These are phyloP conservation scores for Calameuta idolon DNA, from an alignment of 2,888 invertebrate species.

Conservation along the genomic window DNA sequence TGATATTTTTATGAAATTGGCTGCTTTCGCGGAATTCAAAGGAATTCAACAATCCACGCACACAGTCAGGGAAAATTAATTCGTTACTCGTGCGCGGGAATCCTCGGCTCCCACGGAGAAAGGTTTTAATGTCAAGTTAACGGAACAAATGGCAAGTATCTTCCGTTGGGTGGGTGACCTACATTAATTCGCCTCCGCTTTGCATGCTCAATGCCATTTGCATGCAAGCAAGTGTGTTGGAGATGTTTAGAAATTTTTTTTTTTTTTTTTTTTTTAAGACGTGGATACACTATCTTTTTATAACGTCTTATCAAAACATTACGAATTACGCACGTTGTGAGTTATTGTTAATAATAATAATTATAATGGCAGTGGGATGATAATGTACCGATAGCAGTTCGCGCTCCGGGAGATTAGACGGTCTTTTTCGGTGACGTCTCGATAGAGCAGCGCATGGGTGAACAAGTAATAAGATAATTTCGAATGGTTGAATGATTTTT, in stretches of 20 bases:
- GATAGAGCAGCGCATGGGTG: neutral
- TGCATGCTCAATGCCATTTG: neutral
- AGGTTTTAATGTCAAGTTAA: neutral
- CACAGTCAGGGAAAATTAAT: neutral
- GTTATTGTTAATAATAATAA: neutral
- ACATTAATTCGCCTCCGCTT: neutral
- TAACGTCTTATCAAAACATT: neutral
- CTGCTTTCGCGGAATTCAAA: too few relatives aligned
- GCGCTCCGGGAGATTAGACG: neutral
- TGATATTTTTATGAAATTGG: too few relatives aligned
- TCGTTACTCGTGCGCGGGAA: neutral
- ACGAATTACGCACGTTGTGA: neutral
- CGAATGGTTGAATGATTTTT: neutral
- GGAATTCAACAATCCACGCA: too few relatives aligned
- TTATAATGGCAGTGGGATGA: neutral
- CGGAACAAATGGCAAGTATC: neutral
- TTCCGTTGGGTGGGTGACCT: neutral
- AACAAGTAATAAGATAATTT: neutral
- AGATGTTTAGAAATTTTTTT: neutral
- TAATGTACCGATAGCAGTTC: neutral
- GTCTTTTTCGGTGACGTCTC: neutral
- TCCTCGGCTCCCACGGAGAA: too few relatives aligned
- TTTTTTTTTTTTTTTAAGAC: neutral
- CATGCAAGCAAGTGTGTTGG: neutral
- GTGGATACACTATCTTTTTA: too few relatives aligned